phyloP scores from a whole-genome alignment of 2,888 invertebrate species.

The Coleophora deauratella region DNA sequence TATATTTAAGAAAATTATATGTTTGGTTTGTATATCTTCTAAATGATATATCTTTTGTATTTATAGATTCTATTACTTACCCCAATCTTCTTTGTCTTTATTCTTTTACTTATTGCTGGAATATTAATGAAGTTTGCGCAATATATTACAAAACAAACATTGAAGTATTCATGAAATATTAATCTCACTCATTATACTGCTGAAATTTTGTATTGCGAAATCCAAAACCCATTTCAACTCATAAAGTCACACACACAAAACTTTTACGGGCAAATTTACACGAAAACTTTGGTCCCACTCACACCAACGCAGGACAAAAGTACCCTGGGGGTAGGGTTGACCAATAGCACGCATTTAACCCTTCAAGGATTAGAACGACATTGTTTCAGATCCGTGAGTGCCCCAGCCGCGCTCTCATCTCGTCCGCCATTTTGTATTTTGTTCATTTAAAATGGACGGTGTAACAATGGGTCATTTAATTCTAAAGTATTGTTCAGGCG shows the following conservation, averaged over 20 bases:
- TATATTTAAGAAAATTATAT: no score
- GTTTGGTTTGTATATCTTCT: no score
- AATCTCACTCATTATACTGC: no score
- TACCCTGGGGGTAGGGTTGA: conserved; percentile 50
- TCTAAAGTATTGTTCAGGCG: conserved; percentile 64
- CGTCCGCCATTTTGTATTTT: conserved; percentile 70
- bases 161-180: no score
- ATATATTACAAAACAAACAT: no score
- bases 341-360: conserved; percentile 71
- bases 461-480: conserved; percentile 63
- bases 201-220: no score
- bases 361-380: conserved; percentile 58
- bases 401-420: conserved; percentile 11
- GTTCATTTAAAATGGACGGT: conserved; percentile 72
- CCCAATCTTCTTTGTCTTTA: no score
- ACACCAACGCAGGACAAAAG: conserved; percentile 31
- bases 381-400: conserved; percentile 62
- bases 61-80: no score
- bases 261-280: conserved; percentile 2
- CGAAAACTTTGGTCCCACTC: conserved; percentile 18
- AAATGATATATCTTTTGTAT: no score
- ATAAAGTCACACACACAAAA: neutral
- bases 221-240: no score
- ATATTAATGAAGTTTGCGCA: no score
- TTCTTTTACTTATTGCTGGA: no score